A percentile compares a stretch with the other conserved stretches of the same genome.
These are phyloP conservation scores for Tetranychus piercei DNA, from an alignment of 2,888 invertebrate species.

Conservation along the genomic window DNA sequence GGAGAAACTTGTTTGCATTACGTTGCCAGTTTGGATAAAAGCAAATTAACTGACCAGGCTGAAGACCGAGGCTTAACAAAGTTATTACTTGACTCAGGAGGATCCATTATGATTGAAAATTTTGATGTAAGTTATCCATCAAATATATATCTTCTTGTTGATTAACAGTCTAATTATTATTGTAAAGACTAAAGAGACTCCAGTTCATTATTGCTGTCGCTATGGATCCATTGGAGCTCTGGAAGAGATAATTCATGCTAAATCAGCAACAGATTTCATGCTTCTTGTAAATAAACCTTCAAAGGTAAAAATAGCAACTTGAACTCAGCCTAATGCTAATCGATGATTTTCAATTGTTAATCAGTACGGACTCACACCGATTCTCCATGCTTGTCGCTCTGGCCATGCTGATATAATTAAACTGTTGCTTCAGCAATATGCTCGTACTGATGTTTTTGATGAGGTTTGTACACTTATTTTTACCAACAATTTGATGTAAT, in stretches of 20 bases:
- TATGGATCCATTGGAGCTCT: conserved; percentile 90
- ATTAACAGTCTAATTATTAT: background rate
- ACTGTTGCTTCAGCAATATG: conserved; percentile 70
- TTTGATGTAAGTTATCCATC: background rate
- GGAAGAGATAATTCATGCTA: conserved; percentile 75
- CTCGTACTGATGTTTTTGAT: conserved; percentile 96
- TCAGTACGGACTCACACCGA: conserved; percentile 66
- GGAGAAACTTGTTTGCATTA: conserved; percentile 88
- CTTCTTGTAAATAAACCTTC: conserved; percentile 84
- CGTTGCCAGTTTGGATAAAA: conserved; percentile 47
- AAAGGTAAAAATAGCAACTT: background rate
- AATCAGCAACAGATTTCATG: conserved; percentile 69
- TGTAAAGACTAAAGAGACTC: conserved; percentile 60
- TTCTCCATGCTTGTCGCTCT: conserved; percentile 81
- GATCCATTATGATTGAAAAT: conserved; percentile 48
- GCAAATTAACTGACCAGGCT: background rate
- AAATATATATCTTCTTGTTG: background rate
- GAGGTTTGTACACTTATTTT: conserved; percentile 41
- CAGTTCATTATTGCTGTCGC: conserved; percentile 81
- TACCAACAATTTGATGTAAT: background rate
- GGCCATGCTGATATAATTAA: conserved; percentile 81
- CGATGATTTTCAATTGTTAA: background rate
- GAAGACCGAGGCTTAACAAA: conserved; percentile 57
- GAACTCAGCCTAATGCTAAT: background rate
- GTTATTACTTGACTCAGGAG: conserved; percentile 70